Conservation (phyloP, 1,140 invertebrate genomes). For the Triops cancriformis region DNA sequence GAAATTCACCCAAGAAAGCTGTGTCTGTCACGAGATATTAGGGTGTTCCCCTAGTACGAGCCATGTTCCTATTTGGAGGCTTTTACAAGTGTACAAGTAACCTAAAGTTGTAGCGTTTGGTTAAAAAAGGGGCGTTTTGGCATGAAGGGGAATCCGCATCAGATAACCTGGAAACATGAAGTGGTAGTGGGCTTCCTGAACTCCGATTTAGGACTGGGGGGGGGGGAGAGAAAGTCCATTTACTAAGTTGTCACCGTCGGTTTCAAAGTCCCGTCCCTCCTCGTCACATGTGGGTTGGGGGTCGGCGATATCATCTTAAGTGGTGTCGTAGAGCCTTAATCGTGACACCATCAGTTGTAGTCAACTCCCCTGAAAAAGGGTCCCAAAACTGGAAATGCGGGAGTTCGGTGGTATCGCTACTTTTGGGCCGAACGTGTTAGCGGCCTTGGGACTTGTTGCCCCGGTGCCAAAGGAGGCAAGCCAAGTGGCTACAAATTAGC, state of each 20-base stretch:
- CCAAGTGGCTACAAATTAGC: slow-evolving; percentile 5
- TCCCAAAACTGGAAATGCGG: not conserved
- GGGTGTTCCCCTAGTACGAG: too few species aligned
- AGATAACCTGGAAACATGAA: not conserved
- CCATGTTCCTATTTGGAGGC: too few species aligned
- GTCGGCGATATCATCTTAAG: slow-evolving; percentile 4
- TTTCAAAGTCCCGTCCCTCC: not conserved
- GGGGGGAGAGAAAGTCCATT: not conserved
- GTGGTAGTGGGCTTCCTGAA: not conserved
- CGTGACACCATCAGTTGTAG: slow-evolving; percentile 8
- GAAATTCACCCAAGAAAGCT: too few species aligned
- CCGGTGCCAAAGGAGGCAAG: not conserved
- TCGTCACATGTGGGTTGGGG: slow-evolving; percentile 2
- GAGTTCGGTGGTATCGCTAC: not conserved
- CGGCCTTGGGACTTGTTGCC: not conserved
- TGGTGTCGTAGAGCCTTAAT: slow-evolving; percentile 5
- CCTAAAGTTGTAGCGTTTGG: not conserved
- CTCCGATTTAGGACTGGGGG: not conserved
- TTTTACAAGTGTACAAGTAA: not conserved
- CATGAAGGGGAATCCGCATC: not conserved
- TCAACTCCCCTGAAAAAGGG: not conserved
- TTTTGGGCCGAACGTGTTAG: not conserved
- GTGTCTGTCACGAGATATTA: too few species aligned
- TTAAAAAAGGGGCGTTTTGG: not conserved
- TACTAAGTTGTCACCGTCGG: slow-evolving; percentile 8